phyloP scores from a whole-genome alignment of 37 sponge, comb jelly and placozoan genomes.

The Aplysina aerophoba region DNA sequence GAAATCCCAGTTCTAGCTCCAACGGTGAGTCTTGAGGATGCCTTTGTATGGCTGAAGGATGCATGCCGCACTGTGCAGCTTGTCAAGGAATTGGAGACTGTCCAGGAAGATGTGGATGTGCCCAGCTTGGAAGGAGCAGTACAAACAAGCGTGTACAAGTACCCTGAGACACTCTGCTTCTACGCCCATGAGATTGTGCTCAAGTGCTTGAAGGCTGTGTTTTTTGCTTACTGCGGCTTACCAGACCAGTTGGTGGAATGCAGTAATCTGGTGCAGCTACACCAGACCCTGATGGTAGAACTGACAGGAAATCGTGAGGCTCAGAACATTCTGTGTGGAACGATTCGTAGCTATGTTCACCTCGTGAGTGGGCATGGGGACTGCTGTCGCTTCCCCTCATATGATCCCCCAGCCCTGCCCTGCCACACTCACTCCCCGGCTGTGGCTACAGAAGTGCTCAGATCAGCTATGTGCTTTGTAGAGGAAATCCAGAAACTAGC shows the following conservation, averaged over 20 bases:
- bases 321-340: not conserved
- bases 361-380: conserved; percentile 49
- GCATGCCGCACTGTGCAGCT: not conserved
- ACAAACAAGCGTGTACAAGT: not conserved
- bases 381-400: conserved; percentile 57
- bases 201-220: conserved; percentile 55
- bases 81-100: not conserved
- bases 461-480: conserved; percentile 38
- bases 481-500: not conserved
- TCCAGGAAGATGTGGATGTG: not conserved
- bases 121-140: not conserved
- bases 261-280: conserved; percentile 34
- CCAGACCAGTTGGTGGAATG: conserved; percentile 8
- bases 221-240: conserved; percentile 58
- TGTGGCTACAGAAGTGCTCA: conserved; percentile 51
- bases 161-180: conserved; percentile 19
- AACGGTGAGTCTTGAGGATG: conserved; percentile 15
- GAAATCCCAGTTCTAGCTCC: conserved; percentile 19
- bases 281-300: not conserved
- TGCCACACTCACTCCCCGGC: conserved; percentile 27
- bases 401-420: conserved; percentile 58
- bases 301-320: not conserved
- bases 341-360: conserved; percentile 19
- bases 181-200: conserved; percentile 37
- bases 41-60: not conserved